Evolutionary conservation across 37 sponge, comb jelly and placozoan genomes (phyloP).

Genomic region (Halisarca cf. caerulea): DNA sequence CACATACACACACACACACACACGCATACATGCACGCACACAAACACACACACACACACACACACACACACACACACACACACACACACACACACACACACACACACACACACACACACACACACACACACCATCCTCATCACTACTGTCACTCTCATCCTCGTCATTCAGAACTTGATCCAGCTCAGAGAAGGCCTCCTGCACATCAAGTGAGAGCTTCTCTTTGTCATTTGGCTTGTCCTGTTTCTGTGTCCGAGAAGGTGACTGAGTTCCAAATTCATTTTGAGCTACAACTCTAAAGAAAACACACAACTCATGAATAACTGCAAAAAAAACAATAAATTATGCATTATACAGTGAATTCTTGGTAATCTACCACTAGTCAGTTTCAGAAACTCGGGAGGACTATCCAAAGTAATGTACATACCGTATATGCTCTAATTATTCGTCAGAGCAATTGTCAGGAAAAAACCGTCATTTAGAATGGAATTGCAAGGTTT

Average conservation of each 20-base stretch:
- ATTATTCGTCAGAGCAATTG: too few relatives aligned
- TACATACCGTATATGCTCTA: too few relatives aligned
- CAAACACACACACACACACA: neutral
- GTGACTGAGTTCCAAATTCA: too few relatives aligned
- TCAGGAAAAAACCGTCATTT: too few relatives aligned
- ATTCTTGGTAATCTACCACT: too few relatives aligned
- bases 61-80: neutral
- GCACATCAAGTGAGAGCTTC: neutral
- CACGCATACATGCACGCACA: neutral
- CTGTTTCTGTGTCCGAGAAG: neutral
- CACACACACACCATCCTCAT: slow-evolving; percentile 12
- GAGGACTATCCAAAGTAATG: too few relatives aligned
- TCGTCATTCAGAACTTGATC: slow-evolving; percentile 50
- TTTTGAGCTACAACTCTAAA: too few relatives aligned
- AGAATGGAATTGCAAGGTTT: too few relatives aligned
- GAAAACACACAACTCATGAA: too few relatives aligned
- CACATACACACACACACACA: neutral
- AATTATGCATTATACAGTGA: too few relatives aligned
- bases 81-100: neutral
- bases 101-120: neutral
- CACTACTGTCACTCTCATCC: slow-evolving; percentile 53
- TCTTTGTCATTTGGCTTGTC: neutral
- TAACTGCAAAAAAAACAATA: too few relatives aligned
- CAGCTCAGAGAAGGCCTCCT: neutral
- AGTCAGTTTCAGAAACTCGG: too few relatives aligned